A percentile compares a stretch with the other conserved stretches of the same genome.
phyloP scores from a whole-genome alignment of 2,797 vertebrate genomes.

The Peromyscus melanophrys region DNA sequence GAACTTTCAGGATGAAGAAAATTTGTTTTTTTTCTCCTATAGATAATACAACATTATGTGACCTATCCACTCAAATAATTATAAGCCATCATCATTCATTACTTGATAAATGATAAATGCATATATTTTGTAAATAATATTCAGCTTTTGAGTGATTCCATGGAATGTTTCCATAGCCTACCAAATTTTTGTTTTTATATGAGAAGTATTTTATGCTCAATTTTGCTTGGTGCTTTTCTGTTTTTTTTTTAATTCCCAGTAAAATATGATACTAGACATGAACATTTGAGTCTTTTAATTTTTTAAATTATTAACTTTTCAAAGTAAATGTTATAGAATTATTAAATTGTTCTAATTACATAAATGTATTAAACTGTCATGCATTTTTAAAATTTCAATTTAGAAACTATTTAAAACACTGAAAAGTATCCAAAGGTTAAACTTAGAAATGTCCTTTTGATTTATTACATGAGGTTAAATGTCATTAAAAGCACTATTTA shows the following conservation, averaged over 20 bases:
- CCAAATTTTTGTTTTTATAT: background rate
- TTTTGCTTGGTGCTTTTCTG: background rate
- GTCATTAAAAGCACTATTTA: background rate
- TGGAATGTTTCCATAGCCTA: background rate
- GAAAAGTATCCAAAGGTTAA: background rate
- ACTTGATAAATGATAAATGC: background rate
- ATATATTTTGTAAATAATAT: background rate
- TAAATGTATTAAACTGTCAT: background rate
- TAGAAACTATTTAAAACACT: background rate
- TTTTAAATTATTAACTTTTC: background rate
- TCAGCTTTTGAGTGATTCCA: background rate
- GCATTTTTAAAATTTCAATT: background rate
- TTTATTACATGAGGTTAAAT: conserved; percentile 2
- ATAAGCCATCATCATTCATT: background rate
- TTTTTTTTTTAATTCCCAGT: background rate
- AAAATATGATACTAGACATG: background rate
- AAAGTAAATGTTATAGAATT: background rate
- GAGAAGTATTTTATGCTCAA: background rate
- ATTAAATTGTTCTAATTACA: background rate
- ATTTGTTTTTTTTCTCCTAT: background rate
- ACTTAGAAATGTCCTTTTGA: background rate
- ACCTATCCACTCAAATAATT: background rate
- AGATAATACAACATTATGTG: background rate
- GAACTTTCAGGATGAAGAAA: background rate
- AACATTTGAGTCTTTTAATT: background rate